Evolutionary conservation across 2,113 vertebrate species (phyloP).

Genomic region (Coreoperca whiteheadi): DNA sequence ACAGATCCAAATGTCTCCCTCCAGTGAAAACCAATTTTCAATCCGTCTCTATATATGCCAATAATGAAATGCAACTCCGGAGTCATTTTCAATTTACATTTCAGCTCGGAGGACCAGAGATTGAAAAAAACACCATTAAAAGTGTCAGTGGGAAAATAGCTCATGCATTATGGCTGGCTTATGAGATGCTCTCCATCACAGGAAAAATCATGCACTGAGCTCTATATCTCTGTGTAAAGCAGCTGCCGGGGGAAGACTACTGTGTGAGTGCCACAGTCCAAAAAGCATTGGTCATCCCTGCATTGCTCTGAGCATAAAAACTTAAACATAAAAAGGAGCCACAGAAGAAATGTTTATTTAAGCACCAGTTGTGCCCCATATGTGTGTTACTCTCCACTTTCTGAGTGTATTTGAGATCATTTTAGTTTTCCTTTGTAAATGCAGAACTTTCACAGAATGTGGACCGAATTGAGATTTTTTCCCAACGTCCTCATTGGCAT

Average conservation of each 20-base stretch:
- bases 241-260: constrained; percentile 3
- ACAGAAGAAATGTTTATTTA: background rate
- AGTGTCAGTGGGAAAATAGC: constrained; percentile 54
- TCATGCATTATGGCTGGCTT: constrained; percentile 52
- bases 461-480: background rate
- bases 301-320: background rate
- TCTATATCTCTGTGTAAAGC: constrained; percentile 32
- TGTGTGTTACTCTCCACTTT: background rate
- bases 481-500: background rate
- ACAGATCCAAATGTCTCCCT: constrained; percentile 28
- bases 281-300: constrained; percentile 30
- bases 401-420: background rate
- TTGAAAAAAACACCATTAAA: constrained; percentile 44
- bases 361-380: background rate
- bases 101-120: constrained; percentile 44
- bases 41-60: constrained; percentile 34
- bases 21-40: constrained; percentile 42
- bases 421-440: constrained; percentile 6
- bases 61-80: constrained; percentile 49
- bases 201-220: constrained; percentile 23
- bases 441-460: constrained; percentile 15
- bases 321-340: background rate
- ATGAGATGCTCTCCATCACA: constrained; percentile 59
- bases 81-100: constrained; percentile 57
- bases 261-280: background rate